Evolutionary conservation across 1,140 invertebrate species (phyloP), one percentile per base, ranked within the genome.

Genomic region (Drosophila saltans): DNA sequence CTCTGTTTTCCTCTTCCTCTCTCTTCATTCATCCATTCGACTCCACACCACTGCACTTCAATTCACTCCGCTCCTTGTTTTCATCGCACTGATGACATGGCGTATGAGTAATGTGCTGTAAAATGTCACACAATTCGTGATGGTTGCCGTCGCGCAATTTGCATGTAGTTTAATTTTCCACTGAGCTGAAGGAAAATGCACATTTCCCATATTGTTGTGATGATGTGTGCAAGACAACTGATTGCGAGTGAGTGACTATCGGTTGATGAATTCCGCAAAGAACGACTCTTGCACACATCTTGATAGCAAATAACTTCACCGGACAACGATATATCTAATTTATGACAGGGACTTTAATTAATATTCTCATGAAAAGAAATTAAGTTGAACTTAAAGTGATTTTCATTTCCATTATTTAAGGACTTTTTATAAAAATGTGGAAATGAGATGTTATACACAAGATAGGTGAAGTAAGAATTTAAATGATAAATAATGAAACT

Each of bases 21-120:
- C 28, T 30, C 28, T 2, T 5, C 33, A 36, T 36, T 36, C 33
- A 36, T 36, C 33, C 33, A 36, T 36, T 36, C 6, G 33, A 36
- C 33, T 36, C 41, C 61, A 40, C 11, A 5, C 63, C 71, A 41
- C 70, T 69, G 58, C 21, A 10, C 21, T 24, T 10, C n/a, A 52
- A 21, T 52, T 8, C 45, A 52, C 6, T 36, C 33, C 33, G 33
- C 33, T 36, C 45, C 45, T 8, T 26, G 21, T 8, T 10, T 48
- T 21, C 45, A 52, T 10, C 45, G 21, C 10, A 3, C 45, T 52
- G 45, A 26, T 52, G 83, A 88, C 77, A 76, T 55, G 84, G 73
- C 83, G 80, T 84, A 89, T 88, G 81, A 83, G 83, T 80, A 89
- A 75, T 88, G 80, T 58, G 24, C 66, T 68, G 69, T 60, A 63